A percentile compares a stretch with the other conserved stretches of the same genome.
phyloP scores from a whole-genome alignment of 1,140 invertebrate genomes.

The Portunus trituberculatus region DNA sequence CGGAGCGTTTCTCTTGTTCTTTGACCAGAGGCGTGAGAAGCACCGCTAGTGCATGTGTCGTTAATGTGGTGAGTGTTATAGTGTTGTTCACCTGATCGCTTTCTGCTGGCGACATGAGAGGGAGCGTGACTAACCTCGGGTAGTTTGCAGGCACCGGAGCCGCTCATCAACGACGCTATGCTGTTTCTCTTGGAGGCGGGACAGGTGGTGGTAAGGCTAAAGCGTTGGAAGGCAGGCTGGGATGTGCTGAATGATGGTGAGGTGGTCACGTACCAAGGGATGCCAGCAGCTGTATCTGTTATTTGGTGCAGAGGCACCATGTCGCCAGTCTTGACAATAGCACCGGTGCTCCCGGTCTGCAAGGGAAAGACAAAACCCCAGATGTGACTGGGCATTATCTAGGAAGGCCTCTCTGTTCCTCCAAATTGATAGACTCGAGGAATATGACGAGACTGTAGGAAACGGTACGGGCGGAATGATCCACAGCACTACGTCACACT shows the following conservation, averaged over 20 bases:
- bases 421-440: too few species aligned
- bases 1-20: too few species aligned
- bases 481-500: too few species aligned
- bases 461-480: too few species aligned
- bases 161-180: background rate
- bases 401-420: too few species aligned
- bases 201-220: background rate
- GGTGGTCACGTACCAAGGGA: background rate
- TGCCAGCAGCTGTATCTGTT: background rate
- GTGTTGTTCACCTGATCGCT: too few species aligned
- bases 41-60: too few species aligned
- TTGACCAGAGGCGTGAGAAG: too few species aligned
- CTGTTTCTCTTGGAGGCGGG: background rate
- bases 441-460: too few species aligned
- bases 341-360: background rate
- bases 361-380: background rate
- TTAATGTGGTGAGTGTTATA: too few species aligned
- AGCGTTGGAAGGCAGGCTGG: constrained; percentile 7
- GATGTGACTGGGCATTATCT: background rate
- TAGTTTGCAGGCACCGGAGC: background rate
- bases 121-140: background rate
- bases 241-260: background rate
- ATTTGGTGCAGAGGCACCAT: background rate
- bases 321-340: background rate
- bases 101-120: too few species aligned